Base-by-base conservation (phyloP, 1,140 invertebrate species). In the silkworm (Bombyx mori) region DNA sequence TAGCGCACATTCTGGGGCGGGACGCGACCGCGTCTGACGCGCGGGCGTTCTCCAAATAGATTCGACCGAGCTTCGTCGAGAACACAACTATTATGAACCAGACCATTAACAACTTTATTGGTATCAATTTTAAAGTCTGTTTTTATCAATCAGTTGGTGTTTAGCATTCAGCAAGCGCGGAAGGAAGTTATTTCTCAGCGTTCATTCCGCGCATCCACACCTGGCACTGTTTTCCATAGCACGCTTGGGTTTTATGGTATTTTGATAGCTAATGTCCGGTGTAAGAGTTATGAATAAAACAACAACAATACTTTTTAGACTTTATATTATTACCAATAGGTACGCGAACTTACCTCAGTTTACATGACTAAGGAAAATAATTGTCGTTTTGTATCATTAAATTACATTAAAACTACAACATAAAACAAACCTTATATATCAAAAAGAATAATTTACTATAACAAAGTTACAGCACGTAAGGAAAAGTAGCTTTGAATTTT, bases 351-450 rank as follows among this genome's bases (percentile, higher is more conserved):
- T 67, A 70, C 68, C 75, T 75, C 71, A 70, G 68, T 57, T 71
- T 35, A 35, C 26, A 56, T 69, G 78, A 75, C 57, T 62, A 66
- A 66, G 75, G 73, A 61, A 73, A 79, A 81, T 65, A 75, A 7
- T 49, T n/a, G 22, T 18, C 22, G 77, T 76, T 79, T 74, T 65
- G 77, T 77, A 75, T 79, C 75, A 82, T 79, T 82, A 81, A 82
- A 82, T 81, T 85, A 84, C 69, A 81, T 79, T 77, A 82, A 84
- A 84, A 86, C 48, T 12, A n/a, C 12, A 49, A 49, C 8, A 18
- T 48, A 48, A 8, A 49, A n/a, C n/a, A 49, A 7, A 49, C 22
- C n/a, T 10, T 49, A 49, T 12, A 49, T 7, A 12, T n/a, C 12
- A 49, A 12, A 7, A 7, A 49, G 12, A n/a, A 49, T 49, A 22